A percentile compares a stretch with the other conserved stretches of the same genome.
Conservation (phyloP, 1,140 invertebrate genomes). For the Listronotus oregonensis region DNA sequence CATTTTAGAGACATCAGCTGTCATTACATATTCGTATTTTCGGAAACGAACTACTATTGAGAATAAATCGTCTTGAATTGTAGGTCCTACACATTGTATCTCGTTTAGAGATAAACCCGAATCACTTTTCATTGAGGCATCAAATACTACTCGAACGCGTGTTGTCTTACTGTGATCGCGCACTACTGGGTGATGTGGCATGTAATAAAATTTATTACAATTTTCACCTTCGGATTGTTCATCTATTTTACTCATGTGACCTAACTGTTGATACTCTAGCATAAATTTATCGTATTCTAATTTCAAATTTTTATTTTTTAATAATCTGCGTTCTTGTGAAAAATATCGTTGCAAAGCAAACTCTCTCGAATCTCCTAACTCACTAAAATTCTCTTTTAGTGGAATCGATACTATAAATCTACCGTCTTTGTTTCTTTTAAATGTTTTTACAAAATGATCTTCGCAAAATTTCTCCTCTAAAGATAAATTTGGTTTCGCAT, state of each 20-base stretch:
- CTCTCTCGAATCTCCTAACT: background rate
- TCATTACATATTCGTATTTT: constrained; percentile 40
- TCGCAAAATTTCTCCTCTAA: no score
- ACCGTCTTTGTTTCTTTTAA: background rate
- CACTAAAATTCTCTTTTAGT: background rate
- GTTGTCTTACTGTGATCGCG: no score
- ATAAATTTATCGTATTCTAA: constrained; percentile 48
- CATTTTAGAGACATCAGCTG: constrained; percentile 55
- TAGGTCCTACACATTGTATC: constrained; percentile 38
- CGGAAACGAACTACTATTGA: constrained; percentile 48
- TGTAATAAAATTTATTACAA: constrained; percentile 2
- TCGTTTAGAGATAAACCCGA: no score
- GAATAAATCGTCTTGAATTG: constrained; percentile 46
- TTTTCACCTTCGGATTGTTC: constrained; percentile 12
- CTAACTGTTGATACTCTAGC: constrained; percentile 53
- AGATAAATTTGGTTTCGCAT: no score
- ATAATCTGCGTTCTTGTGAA: no score
- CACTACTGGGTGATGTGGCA: constrained; percentile 54
- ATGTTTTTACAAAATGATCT: constrained; percentile 1
- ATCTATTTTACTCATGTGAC: constrained; percentile 49
- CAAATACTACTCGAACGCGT: no score
- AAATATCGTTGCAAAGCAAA: background rate
- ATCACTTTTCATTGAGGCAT: no score
- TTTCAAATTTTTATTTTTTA: no score
- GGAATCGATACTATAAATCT: background rate